Conservation (phyloP, 2,797 vertebrate genomes). For the Poeciliopsis paucimaculata region DNA sequence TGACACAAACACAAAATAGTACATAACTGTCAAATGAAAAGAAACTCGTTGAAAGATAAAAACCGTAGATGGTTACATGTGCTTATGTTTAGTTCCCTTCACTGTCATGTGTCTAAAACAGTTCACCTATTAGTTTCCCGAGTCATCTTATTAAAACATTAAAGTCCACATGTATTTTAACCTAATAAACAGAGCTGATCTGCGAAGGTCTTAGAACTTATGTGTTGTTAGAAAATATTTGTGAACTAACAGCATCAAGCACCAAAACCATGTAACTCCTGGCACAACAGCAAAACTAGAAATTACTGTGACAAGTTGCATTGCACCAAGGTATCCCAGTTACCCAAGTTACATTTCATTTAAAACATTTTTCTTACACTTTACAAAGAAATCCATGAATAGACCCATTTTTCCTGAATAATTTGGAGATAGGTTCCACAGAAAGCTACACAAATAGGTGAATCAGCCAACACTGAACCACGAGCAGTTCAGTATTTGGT, state of each 20-base stretch:
- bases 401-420: not conserved
- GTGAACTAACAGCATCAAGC: not conserved
- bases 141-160: not conserved
- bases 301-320: not conserved
- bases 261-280: not conserved
- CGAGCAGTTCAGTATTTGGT: not conserved
- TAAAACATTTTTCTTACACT: not conserved
- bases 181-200: not conserved
- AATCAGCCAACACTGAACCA: not conserved
- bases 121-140: not conserved
- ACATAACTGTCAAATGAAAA: not conserved
- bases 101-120: not conserved
- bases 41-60: not conserved
- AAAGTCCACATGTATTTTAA: not conserved
- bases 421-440: not conserved
- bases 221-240: not conserved
- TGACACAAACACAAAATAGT: not conserved
- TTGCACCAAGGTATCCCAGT: not conserved
- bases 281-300: not conserved
- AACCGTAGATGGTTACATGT: not conserved
- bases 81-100: not conserved
- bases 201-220: not conserved
- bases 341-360: not conserved
- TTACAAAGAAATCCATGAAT: not conserved
- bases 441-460: not conserved